Evolutionary conservation across 23 tunicate genomes (phyloP).

Genomic region (Trididemnum miniatum): DNA sequence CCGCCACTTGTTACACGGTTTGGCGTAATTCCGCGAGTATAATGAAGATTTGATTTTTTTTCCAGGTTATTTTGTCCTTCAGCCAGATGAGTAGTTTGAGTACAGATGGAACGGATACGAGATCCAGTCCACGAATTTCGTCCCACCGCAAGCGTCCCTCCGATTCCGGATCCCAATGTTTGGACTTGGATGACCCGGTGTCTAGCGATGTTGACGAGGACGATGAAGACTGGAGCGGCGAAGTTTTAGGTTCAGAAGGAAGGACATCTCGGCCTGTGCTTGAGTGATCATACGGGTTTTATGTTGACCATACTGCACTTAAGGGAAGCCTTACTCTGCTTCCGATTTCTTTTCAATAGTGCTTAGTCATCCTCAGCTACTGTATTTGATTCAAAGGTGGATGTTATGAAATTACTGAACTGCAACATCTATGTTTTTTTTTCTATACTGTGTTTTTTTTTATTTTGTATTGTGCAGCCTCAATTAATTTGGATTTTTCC

Average conservation of each 20-base stretch:
- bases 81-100: conserved; percentile 57
- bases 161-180: neutral
- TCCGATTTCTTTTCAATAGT: no score
- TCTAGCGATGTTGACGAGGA: neutral
- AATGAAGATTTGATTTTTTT: neutral
- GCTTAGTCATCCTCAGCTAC: no score
- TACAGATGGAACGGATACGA: neutral
- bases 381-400: no score
- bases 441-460: no score
- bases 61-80: conserved; percentile 67
- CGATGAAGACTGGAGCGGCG: neutral
- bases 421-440: no score
- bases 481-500: no score
- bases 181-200: neutral
- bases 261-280: neutral
- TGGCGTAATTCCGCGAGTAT: no score
- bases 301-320: neutral
- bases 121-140: neutral
- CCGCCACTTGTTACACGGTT: no score
- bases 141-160: neutral
- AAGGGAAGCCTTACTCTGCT: no score
- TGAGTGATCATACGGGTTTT: neutral
- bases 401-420: no score
- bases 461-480: no score
- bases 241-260: neutral